Evolutionary conservation across 1,140 invertebrate genomes (phyloP).

Genomic region (Ceratina calcarata): DNA sequence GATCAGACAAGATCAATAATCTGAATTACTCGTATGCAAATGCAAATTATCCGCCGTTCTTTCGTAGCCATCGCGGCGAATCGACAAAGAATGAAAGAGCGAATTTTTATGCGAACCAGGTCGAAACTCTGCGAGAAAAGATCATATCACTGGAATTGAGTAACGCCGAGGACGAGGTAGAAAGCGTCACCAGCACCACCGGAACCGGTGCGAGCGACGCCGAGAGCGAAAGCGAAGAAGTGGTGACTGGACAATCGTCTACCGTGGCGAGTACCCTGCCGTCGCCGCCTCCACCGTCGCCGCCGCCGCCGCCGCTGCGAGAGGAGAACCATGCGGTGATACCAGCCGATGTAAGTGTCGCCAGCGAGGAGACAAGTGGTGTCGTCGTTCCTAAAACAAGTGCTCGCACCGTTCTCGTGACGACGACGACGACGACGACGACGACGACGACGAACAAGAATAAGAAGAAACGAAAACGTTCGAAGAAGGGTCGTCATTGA

Average conservation of each 20-base stretch:
- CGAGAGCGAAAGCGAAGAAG: conserved; percentile 78
- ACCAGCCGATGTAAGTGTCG: conserved; percentile 55
- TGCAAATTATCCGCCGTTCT: too few relatives aligned
- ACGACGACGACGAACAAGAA: too few relatives aligned
- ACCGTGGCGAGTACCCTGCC: conserved; percentile 55
- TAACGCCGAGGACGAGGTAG: conserved; percentile 83
- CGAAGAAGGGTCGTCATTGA: conserved; percentile 76
- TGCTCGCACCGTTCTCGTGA: conserved; percentile 71
- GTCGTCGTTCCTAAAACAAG: conserved; percentile 67
- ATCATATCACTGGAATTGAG: conserved; percentile 92
- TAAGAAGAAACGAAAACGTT: conserved; percentile 77
- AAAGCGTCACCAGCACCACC: conserved; percentile 76
- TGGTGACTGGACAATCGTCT: conserved; percentile 66
- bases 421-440: conserved; percentile 67
- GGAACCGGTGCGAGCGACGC: conserved; percentile 77
- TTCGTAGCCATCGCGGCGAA: too few relatives aligned
- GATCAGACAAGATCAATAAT: too few relatives aligned
- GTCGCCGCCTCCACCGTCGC: conserved; percentile 58
- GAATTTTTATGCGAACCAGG: conserved; percentile 79
- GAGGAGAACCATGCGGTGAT: conserved; percentile 69
- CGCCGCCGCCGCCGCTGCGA: conserved; percentile 56
- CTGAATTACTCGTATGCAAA: too few relatives aligned
- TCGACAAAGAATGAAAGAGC: too few relatives aligned
- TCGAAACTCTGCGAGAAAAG: conserved; percentile 93
- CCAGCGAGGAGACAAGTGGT: conserved; percentile 44